A percentile compares a stretch with the other conserved stretches of the same genome.
These are phyloP conservation scores for Zoanthus sociatus DNA, from an alignment of 92 coral and sea anemone species.

Conservation along the genomic window DNA sequence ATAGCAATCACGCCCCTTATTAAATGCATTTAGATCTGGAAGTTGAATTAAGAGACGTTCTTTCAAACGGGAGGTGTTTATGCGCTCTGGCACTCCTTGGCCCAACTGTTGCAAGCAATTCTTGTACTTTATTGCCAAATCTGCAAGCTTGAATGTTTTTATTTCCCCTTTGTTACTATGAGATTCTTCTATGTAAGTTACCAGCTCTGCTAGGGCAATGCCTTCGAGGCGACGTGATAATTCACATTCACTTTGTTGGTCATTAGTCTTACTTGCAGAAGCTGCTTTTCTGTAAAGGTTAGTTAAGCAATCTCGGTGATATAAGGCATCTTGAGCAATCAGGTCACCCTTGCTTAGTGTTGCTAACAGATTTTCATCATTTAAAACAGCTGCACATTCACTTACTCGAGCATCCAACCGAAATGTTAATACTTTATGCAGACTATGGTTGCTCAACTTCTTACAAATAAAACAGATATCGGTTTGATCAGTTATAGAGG, in stretches of 20 bases:
- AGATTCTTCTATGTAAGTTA: slow-evolving; percentile 68
- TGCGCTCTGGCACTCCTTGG: slow-evolving; percentile 14
- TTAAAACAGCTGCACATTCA: slow-evolving; percentile 16
- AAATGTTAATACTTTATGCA: slow-evolving; percentile 14
- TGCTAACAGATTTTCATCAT: slow-evolving; percentile 15
- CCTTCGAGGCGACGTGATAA: slow-evolving; percentile 50
- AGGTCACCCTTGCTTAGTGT: slow-evolving; percentile 18
- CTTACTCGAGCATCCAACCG: slow-evolving; percentile 14
- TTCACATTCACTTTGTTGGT: slow-evolving; percentile 36
- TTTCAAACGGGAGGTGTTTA: slow-evolving; percentile 66
- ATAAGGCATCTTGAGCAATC: slow-evolving; percentile 17
- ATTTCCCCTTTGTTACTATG: slow-evolving; percentile 29
- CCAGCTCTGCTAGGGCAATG: slow-evolving; percentile 73
- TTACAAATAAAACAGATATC: slow-evolving; percentile 11
- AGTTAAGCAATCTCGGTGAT: slow-evolving; percentile 31
- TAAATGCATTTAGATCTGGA: slow-evolving; percentile 45
- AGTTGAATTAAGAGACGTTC: slow-evolving; percentile 62
- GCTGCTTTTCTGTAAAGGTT: slow-evolving; percentile 43
- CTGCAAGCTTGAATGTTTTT: slow-evolving; percentile 56
- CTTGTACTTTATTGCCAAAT: slow-evolving; percentile 55
- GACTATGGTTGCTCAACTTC: slow-evolving; percentile 12
- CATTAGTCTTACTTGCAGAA: slow-evolving; percentile 21
- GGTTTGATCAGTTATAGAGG: slow-evolving; percentile 11
- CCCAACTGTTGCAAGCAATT: slow-evolving; percentile 58
- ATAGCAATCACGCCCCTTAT: slow-evolving; percentile 17